phyloP scores from a whole-genome alignment of 2,888 invertebrate species.

The Megalurothrips usitatus region DNA sequence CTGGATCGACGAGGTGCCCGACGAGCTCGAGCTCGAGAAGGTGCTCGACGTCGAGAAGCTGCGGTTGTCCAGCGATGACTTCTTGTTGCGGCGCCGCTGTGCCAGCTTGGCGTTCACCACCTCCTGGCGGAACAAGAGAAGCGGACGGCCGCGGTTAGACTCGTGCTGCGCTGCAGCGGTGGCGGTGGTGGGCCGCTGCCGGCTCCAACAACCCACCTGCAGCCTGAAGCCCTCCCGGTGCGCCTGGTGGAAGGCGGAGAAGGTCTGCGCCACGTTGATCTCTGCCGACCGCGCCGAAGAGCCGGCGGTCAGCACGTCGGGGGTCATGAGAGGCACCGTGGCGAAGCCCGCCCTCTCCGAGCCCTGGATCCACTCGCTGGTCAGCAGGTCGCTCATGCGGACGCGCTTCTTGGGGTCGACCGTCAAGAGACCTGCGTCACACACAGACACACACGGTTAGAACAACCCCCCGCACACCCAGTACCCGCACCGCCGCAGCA shows the following conservation, averaged over 20 bases:
- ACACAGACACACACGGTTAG: not conserved
- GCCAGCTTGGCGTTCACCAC: conserved; percentile 67
- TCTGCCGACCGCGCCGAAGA: conserved; percentile 50
- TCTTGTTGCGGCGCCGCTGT: conserved; percentile 61
- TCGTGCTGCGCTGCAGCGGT: no score
- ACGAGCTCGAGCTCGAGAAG: conserved; percentile 47
- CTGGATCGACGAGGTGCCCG: conserved; percentile 43
- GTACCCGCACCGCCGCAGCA: not conserved
- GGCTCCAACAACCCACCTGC: conserved; percentile 43
- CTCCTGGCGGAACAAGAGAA: conserved; percentile 50
- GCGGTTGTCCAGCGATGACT: conserved; percentile 48
- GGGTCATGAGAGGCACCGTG: conserved; percentile 58
- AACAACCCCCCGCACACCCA: not conserved
- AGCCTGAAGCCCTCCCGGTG: conserved; percentile 67
- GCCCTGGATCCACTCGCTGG: conserved; percentile 62
- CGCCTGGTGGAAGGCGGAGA: conserved; percentile 64
- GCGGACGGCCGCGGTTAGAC: not conserved
- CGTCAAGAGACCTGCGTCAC: conserved; percentile 60
- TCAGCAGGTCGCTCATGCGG: conserved; percentile 60
- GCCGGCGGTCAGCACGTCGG: conserved; percentile 52
- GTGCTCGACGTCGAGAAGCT: conserved; percentile 49
- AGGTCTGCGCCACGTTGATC: conserved; percentile 57
- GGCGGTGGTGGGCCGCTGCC: no score
- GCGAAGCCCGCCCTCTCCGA: conserved; percentile 44
- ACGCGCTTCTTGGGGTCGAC: conserved; percentile 71